Conservation (phyloP, 2,888 invertebrate species). For the Chesias legatella region DNA sequence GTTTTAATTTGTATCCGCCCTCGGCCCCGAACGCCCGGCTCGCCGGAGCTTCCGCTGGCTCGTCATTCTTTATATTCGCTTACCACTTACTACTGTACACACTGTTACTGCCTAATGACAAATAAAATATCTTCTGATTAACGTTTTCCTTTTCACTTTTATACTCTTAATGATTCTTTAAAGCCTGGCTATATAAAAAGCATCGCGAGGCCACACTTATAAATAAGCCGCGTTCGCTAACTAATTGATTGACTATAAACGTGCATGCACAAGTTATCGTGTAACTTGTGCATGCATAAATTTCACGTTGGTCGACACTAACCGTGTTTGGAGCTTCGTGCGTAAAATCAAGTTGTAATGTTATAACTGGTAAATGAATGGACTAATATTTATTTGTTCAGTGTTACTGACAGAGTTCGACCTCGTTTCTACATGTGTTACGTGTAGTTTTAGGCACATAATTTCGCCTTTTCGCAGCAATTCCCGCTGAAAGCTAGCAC, state of each 20-base stretch:
- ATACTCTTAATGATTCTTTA: slow-evolving; percentile 10
- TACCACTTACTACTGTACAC: slow-evolving; percentile 8
- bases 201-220: neutral
- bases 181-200: neutral
- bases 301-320: slow-evolving; percentile 11
- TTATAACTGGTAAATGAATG: slow-evolving; percentile 33
- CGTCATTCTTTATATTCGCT: slow-evolving; percentile 17
- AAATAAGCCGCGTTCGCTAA: too few species aligned
- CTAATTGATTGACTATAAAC: too few species aligned
- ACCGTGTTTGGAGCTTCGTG: slow-evolving; percentile 7
- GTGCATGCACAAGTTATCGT: too few species aligned
- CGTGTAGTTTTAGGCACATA: slow-evolving; percentile 52
- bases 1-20: slow-evolving; percentile 71
- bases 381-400: slow-evolving; percentile 37
- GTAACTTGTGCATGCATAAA: slow-evolving; percentile 8
- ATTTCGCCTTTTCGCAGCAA: slow-evolving; percentile 58
- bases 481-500: slow-evolving; percentile 51
- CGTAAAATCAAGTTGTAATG: slow-evolving; percentile 7
- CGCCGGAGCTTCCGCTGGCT: slow-evolving; percentile 19
- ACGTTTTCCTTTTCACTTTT: slow-evolving; percentile 1
- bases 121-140: slow-evolving; percentile 16
- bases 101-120: slow-evolving; percentile 10
- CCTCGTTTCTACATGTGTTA: slow-evolving; percentile 48
- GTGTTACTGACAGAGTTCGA: slow-evolving; percentile 43
- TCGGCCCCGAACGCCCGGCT: slow-evolving; percentile 31